Percentiles rank a stretch among this genome's conserved stretches.
Conservation (phyloP, 2,888 invertebrate genomes). For the Caenorhabditis plicata region DNA sequence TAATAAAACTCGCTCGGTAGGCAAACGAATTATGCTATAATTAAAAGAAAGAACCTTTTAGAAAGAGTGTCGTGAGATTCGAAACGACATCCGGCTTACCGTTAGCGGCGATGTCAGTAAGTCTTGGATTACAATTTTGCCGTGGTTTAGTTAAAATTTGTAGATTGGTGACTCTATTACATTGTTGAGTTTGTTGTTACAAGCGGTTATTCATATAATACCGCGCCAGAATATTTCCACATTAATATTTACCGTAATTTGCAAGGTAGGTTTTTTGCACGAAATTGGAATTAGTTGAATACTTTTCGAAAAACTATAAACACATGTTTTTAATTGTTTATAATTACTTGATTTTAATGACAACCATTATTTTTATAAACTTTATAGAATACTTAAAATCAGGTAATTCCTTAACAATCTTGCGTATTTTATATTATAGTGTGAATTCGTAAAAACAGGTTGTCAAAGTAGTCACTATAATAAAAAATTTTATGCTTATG, state of each 20-base stretch:
- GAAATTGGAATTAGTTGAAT: neutral
- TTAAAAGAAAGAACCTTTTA: constrained; percentile 12
- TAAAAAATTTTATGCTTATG: too few relatives aligned
- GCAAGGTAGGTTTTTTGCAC: constrained; percentile 27
- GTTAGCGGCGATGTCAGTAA: constrained; percentile 59
- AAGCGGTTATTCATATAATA: constrained; percentile 49
- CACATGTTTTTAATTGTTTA: neutral
- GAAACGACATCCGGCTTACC: constrained; percentile 61
- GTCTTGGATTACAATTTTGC: constrained; percentile 1
- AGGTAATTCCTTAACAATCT: too few relatives aligned
- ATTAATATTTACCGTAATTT: constrained; percentile 25
- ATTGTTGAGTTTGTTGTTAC: constrained; percentile 28
- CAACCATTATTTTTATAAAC: too few relatives aligned
- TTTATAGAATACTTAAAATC: too few relatives aligned
- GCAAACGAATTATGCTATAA: constrained; percentile 7
- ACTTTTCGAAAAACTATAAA: neutral
- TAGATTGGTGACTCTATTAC: constrained; percentile 39
- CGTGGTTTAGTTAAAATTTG: neutral
- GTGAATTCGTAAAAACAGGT: too few relatives aligned
- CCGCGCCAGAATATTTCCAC: constrained; percentile 23
- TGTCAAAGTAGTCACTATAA: too few relatives aligned
- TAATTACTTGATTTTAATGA: neutral
- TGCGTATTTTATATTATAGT: too few relatives aligned
- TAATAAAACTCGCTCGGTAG: constrained; percentile 51
- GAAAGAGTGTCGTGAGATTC: constrained; percentile 47